Base-by-base conservation (phyloP, 2,797 vertebrate genomes). In the Poeciliopsis infans region DNA sequence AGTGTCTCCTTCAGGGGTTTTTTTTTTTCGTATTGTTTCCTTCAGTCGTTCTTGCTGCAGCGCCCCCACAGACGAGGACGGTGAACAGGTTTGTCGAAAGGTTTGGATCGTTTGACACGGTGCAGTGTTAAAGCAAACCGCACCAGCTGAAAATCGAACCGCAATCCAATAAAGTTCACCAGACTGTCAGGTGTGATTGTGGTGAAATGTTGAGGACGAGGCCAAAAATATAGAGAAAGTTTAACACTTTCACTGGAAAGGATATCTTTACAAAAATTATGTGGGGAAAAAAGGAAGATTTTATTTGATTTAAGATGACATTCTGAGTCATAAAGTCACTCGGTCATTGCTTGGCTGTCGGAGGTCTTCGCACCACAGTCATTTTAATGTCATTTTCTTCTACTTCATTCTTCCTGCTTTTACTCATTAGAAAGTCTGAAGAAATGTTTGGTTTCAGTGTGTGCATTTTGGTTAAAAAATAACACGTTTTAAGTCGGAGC, bases 401-500 rank as follows among this genome's bases (percentile, higher is more conserved):
- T 31, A 6, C 28, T 16, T 59, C 11, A 57, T 5, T 12, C 10
- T 57, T 57, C n/a, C 11, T 28, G 53, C 23, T 10, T 25, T 55
- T 55, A 55, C 51, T 57, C 55, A 57, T 16, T 7, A 45, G 31
- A 70, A 43, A 25, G 41, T 69, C 18, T 45, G 68, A 7, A 5
- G n/a, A 70, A 36, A 41, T 41, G 5, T 25, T 25, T 3, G 39
- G 66, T n/a, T 28, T 45, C 41, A 70, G 15, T 10, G 7, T 8
- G 41, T 70, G 23, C 7, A 45, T 28, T n/a, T 69, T 4, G 31
- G 18, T 39, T 4, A 8, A 23, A 13, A 39, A 5, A 5, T 36
- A 25, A 13, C 64, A 68, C 20, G 6, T 68, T 68, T 66, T 31
- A 76, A 33, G 74, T 84, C 7, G 59, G 78, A 66, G 47, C 41